These are phyloP conservation scores for Engystomops pustulosus DNA, from an alignment of 2,113 vertebrate species.

Conservation along the genomic window DNA sequence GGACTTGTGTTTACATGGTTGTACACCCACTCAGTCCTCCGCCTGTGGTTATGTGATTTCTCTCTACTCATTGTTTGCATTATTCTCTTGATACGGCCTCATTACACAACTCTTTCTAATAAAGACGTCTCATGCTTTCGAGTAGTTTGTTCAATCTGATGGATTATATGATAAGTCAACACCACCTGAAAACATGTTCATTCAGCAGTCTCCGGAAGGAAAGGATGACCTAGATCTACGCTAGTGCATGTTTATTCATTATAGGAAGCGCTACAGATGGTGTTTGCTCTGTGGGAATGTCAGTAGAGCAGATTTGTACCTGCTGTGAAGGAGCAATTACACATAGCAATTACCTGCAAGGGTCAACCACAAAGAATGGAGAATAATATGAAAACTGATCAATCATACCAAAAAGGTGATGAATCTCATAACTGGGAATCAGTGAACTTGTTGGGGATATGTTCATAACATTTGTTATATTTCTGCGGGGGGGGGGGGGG, in stretches of 20 bases:
- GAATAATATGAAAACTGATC: neutral
- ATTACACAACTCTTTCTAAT: constrained; percentile 41
- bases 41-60: neutral
- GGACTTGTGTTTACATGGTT: constrained; percentile 46
- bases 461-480: too few relatives aligned
- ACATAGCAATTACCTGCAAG: neutral
- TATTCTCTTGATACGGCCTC: constrained; percentile 9
- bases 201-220: neutral
- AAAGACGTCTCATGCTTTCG: constrained; percentile 18
- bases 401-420: neutral
- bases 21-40: constrained; percentile 28
- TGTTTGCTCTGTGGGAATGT: neutral
- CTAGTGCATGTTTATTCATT: neutral
- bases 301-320: neutral
- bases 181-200: constrained; percentile 11
- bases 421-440: too few relatives aligned
- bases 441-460: too few relatives aligned
- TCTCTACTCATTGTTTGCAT: constrained; percentile 17
- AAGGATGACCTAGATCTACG: neutral
- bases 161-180: constrained; percentile 19
- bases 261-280: neutral
- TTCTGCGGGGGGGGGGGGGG: too few relatives aligned
- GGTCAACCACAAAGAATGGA: neutral
- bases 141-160: neutral
- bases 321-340: neutral